phyloP scores from a whole-genome alignment of 1,140 invertebrate species.

The Copidosoma floridanum region DNA sequence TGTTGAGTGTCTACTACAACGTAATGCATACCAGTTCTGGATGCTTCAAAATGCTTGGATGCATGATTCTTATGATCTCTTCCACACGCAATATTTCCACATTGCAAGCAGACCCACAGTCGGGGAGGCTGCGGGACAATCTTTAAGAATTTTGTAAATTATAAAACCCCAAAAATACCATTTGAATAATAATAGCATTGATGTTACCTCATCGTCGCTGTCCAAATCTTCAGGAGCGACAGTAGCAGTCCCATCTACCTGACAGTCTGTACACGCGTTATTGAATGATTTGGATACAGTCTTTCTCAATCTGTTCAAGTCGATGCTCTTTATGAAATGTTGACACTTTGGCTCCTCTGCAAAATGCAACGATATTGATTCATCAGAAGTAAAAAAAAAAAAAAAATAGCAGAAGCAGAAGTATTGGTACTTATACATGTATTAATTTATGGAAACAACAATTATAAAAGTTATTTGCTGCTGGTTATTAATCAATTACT shows the following conservation, averaged over 20 bases:
- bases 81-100: constrained; percentile 76
- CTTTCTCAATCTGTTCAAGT: constrained; percentile 65
- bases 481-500: too few species aligned
- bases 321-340: constrained; percentile 70
- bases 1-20: constrained; percentile 70
- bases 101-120: constrained; percentile 69
- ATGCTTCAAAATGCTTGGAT: constrained; percentile 71
- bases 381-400: constrained; percentile 6
- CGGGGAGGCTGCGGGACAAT: constrained; percentile 34
- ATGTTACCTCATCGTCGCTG: constrained; percentile 39
- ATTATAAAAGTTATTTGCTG: too few species aligned
- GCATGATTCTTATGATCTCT: constrained; percentile 71
- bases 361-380: too few species aligned
- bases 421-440: too few species aligned
- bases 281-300: constrained; percentile 57
- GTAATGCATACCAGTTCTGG: constrained; percentile 73
- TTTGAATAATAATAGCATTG: background rate
- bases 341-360: constrained; percentile 55
- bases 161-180: background rate
- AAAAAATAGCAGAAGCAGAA: too few species aligned
- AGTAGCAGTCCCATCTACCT: constrained; percentile 48
- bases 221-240: too few species aligned
- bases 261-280: constrained; percentile 64
- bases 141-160: constrained; percentile 14
- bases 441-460: too few species aligned